Percentiles rank a stretch among this genome's conserved stretches.
Conservation (phyloP, 1,140 invertebrate genomes). For the Hermetia illucens region DNA sequence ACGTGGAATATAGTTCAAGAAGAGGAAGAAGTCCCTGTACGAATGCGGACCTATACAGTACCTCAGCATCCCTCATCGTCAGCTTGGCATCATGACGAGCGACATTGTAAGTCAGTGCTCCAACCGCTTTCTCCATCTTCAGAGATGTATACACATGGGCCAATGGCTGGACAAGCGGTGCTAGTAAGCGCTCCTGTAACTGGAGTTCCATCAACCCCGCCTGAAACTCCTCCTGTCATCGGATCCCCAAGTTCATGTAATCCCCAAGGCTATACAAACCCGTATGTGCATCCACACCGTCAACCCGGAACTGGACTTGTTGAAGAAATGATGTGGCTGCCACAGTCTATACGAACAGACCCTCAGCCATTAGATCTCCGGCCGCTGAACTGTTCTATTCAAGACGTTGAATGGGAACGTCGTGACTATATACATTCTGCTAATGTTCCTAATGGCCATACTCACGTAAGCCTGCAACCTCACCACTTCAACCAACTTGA, state of each 20-base stretch:
- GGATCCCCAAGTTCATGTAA: slow-evolving; percentile 26
- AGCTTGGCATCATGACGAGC: slow-evolving; percentile 36
- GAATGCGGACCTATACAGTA: slow-evolving; percentile 1
- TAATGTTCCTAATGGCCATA: slow-evolving; percentile 17
- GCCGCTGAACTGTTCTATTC: slow-evolving; percentile 45
- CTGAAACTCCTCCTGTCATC: slow-evolving; percentile 27
- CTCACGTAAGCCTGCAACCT: slow-evolving; percentile 13
- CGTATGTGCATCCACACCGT: slow-evolving; percentile 28
- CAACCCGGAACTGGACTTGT: slow-evolving; percentile 30
- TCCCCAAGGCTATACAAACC: slow-evolving; percentile 17
- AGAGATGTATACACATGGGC: slow-evolving; percentile 35
- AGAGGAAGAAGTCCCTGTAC: slow-evolving; percentile 10
- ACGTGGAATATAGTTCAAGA: slow-evolving; percentile 18
- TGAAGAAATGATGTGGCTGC: slow-evolving; percentile 62
- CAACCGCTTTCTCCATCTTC: slow-evolving; percentile 43
- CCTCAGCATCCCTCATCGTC: slow-evolving; percentile 5
- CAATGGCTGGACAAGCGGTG: slow-evolving; percentile 25
- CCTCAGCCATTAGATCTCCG: slow-evolving; percentile 68
- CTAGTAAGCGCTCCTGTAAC: slow-evolving; percentile 25
- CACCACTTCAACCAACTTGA: slow-evolving; percentile 31
- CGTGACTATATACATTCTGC: slow-evolving; percentile 35
- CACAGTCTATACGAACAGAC: slow-evolving; percentile 51
- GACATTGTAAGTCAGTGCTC: no score
- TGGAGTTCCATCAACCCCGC: slow-evolving; percentile 28
- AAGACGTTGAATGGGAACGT: slow-evolving; percentile 44